A percentile compares a stretch with the other conserved stretches of the same genome.
Evolutionary conservation across 2,797 vertebrate genomes (phyloP).

Genomic region (Phalloptychus januarius): DNA sequence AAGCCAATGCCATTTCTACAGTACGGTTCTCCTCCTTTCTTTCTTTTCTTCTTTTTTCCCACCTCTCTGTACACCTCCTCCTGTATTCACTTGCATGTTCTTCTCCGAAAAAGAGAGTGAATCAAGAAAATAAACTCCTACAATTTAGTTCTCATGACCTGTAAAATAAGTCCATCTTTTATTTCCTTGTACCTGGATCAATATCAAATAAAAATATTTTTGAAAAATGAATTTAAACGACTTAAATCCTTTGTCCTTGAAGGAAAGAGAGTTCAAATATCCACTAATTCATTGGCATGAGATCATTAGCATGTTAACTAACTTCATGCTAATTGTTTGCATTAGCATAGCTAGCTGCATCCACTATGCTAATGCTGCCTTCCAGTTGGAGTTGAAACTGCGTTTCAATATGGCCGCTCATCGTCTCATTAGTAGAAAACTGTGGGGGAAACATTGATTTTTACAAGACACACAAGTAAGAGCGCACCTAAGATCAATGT

Average conservation of each 20-base stretch:
- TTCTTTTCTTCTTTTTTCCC: background rate
- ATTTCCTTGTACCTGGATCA: conserved; percentile 84
- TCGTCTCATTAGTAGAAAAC: too few species aligned
- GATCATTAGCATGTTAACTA: background rate
- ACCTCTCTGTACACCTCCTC: conserved; percentile 64
- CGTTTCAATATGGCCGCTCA: too few species aligned
- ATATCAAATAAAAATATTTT: conserved; percentile 85
- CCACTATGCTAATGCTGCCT: too few species aligned
- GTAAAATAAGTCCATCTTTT: conserved; percentile 79
- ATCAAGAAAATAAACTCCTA: conserved; percentile 74
- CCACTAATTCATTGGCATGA: background rate
- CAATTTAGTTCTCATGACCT: conserved; percentile 77
- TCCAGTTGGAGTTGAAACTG: too few species aligned
- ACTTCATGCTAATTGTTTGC: too few species aligned
- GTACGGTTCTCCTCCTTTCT: conserved; percentile 49
- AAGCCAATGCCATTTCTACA: conserved; percentile 68
- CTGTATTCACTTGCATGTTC: conserved; percentile 82
- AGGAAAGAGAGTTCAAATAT: background rate
- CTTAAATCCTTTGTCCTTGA: conserved; percentile 39
- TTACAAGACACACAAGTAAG: too few species aligned
- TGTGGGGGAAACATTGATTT: too few species aligned
- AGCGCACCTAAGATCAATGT: too few species aligned
- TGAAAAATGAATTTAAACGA: conserved; percentile 74
- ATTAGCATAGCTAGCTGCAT: too few species aligned
- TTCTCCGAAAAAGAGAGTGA: conserved; percentile 74